These are phyloP conservation scores for Trichechus manatus DNA, from an alignment of 2,113 vertebrate species.

Conservation along the genomic window DNA sequence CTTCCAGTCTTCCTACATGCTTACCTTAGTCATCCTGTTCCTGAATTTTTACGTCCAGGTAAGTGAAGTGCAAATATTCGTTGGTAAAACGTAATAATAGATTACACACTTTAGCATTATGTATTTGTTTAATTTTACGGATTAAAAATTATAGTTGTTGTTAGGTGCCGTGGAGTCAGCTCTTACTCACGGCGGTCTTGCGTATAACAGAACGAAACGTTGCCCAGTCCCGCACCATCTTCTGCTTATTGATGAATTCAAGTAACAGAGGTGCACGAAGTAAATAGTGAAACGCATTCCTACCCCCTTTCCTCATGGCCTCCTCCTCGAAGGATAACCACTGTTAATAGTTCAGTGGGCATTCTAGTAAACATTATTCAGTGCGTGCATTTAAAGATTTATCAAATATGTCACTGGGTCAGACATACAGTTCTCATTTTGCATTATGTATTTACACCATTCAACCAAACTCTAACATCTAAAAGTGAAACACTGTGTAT, in stretches of 20 bases:
- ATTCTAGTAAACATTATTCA: background rate
- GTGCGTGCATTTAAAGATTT: background rate
- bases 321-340: background rate
- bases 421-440: background rate
- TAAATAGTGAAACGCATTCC: background rate
- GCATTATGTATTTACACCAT: background rate
- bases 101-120: background rate
- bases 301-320: background rate
- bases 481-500: background rate
- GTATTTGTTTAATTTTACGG: background rate
- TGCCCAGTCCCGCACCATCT: background rate
- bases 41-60: constrained; percentile 95
- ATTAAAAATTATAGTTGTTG: background rate
- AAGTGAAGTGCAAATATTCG: constrained; percentile 49
- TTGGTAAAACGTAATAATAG: rapidly evolving
- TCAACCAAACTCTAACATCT: background rate
- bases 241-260: background rate
- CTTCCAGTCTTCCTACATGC: constrained; percentile 95
- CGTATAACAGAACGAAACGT: background rate
- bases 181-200: background rate
- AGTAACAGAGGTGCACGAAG: background rate
- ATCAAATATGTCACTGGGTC: background rate
- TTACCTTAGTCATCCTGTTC: constrained; percentile 92
- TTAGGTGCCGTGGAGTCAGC: background rate
- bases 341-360: background rate